Evolutionary conservation across 2,113 vertebrate genomes (phyloP).

Genomic region (Prinia subflava): DNA sequence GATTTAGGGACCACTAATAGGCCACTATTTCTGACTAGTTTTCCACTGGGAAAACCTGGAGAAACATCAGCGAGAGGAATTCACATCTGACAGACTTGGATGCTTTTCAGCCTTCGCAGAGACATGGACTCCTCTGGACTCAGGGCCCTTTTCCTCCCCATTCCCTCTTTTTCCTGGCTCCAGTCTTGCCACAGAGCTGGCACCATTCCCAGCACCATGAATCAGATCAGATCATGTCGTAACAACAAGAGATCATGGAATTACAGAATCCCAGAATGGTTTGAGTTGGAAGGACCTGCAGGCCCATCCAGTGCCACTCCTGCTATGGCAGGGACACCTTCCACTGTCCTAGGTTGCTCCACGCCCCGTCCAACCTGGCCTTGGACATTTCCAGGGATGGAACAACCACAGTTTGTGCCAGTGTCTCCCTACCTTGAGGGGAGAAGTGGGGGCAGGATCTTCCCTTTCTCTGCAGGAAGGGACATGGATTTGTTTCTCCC

Average conservation of each 20-base stretch:
- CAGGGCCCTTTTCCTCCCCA: fast-evolving
- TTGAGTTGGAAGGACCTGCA: background rate
- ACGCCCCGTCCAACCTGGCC: background rate
- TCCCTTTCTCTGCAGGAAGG: background rate
- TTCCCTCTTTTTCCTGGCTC: background rate
- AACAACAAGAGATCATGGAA: background rate
- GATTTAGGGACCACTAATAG: too few species aligned
- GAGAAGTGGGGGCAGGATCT: background rate
- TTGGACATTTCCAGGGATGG: background rate
- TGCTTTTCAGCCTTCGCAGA: background rate
- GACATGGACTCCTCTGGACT: background rate
- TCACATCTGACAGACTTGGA: background rate
- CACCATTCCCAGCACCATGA: background rate
- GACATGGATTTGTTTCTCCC: background rate
- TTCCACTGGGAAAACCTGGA: background rate
- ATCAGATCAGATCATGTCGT: fast-evolving
- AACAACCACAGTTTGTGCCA: background rate
- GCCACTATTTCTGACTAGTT: background rate
- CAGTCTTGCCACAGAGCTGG: background rate
- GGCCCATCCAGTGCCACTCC: background rate
- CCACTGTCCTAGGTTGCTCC: background rate
- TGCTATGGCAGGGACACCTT: background rate
- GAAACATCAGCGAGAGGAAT: background rate
- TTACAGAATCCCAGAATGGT: background rate
- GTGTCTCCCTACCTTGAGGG: background rate